A percentile compares a stretch with the other conserved stretches of the same genome.
These are phyloP conservation scores for Jaculus jaculus DNA, from an alignment of 2,113 vertebrate species.

Conservation along the genomic window DNA sequence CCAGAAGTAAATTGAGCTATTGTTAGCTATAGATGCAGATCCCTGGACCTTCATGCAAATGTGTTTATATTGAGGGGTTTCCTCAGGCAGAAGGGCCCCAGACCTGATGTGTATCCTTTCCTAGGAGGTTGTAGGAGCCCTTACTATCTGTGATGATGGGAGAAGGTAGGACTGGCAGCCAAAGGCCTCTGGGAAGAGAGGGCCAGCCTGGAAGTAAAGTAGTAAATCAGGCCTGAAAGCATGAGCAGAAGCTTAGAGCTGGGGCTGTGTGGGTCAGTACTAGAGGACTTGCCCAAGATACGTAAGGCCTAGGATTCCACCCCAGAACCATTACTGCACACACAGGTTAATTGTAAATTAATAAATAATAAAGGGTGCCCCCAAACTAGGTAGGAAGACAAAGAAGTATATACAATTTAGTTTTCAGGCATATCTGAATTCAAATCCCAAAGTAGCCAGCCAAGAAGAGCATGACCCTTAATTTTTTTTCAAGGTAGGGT, in stretches of 20 bases:
- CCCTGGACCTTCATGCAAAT: conserved; percentile 60
- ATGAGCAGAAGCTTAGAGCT: neutral
- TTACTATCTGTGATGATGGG: neutral
- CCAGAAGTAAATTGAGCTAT: neutral
- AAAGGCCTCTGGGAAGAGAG: neutral
- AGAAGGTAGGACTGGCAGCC: neutral
- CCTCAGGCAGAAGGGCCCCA: neutral
- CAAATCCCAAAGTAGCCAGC: neutral
- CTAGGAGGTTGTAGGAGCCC: neutral
- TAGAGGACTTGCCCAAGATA: too few species aligned
- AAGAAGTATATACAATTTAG: neutral
- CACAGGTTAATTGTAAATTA: too few species aligned
- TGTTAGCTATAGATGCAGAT: neutral
- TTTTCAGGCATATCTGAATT: neutral
- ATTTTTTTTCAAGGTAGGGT: neutral
- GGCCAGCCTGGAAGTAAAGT: neutral
- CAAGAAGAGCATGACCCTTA: neutral
- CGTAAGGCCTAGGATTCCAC: neutral
- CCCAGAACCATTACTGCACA: too few species aligned
- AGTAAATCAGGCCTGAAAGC: neutral
- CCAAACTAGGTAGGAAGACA: neutral
- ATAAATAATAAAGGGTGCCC: neutral
- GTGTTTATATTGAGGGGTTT: conserved; percentile 68
- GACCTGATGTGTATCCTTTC: neutral
- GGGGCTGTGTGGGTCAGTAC: neutral